phyloP scores from a whole-genome alignment of 2,113 vertebrate genomes.

The Ellobius talpinus region DNA sequence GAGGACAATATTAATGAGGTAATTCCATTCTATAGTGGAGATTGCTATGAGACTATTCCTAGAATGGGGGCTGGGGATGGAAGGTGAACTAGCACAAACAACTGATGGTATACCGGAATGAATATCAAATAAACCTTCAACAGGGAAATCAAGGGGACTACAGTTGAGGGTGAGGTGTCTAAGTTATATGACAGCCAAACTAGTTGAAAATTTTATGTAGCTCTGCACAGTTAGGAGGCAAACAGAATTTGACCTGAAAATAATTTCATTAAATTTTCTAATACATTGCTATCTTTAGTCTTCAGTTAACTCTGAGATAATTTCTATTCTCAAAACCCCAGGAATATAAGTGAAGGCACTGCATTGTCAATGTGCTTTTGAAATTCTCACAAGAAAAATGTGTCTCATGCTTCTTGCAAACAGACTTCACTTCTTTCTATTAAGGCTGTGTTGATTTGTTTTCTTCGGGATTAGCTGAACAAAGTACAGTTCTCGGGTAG shows the following conservation, averaged over 20 bases:
- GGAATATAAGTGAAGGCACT: not conserved
- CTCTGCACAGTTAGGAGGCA: not conserved
- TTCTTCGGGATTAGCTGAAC: not conserved
- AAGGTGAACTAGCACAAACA: slow-evolving; percentile 23
- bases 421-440: not conserved
- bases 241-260: not conserved
- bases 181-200: not conserved
- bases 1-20: slow-evolving; percentile 46
- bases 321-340: slow-evolving; percentile 1
- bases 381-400: not conserved
- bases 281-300: not conserved
- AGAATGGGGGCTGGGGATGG: not conserved
- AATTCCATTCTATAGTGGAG: slow-evolving; percentile 10
- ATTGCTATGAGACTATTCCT: slow-evolving; percentile 18
- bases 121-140: not conserved
- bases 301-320: slow-evolving; percentile 10
- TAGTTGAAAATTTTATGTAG: not conserved
- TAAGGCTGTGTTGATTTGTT: not conserved
- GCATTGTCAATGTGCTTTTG: not conserved
- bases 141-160: not conserved
- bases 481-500: not conserved
- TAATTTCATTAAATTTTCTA: slow-evolving; percentile 16
- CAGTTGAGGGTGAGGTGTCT: not conserved
- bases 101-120: not conserved
- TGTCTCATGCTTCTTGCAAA: not conserved